Percentiles rank a stretch among this genome's conserved stretches.
phyloP scores from a whole-genome alignment of 1,140 invertebrate species.

The Apocrypta bakeri region DNA sequence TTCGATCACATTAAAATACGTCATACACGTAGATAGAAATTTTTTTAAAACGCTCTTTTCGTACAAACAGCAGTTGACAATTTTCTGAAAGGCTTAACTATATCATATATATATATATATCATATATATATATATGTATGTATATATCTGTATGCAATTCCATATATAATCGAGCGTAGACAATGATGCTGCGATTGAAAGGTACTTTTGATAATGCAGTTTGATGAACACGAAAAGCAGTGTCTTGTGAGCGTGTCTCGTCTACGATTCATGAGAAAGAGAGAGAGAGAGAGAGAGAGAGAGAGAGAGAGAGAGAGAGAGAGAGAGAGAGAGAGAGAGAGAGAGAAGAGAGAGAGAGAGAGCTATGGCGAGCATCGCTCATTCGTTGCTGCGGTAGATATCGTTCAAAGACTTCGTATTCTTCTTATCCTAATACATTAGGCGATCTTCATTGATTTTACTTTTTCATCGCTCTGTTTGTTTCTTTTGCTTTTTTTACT shows the following conservation, averaged over 20 bases:
- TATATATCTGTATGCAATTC: constrained; percentile 11
- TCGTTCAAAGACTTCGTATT: not conserved
- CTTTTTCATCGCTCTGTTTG: no score
- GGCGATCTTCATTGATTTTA: not conserved
- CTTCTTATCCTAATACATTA: not conserved
- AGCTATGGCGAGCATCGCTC: not conserved
- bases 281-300: not conserved
- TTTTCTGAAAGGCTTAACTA: not conserved
- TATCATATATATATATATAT: no score
- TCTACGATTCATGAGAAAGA: constrained; percentile 4
- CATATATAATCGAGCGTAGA: constrained; percentile 14
- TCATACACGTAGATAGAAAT: not conserved
- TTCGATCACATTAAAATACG: not conserved
- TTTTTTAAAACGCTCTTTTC: constrained; percentile 14
- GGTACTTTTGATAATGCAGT: constrained; percentile 32
- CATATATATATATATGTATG: no score
- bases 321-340: not conserved
- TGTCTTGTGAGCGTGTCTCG: constrained; percentile 15
- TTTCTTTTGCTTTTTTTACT: not conserved
- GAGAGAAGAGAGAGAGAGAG: not conserved
- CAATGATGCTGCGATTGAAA: constrained; percentile 24
- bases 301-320: not conserved
- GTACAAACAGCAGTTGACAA: constrained; percentile 27
- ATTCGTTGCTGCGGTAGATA: constrained; percentile 41
- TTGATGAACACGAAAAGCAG: constrained; percentile 56